Conservation (phyloP, 2,797 vertebrate genomes). For the Thripadectes ignobilis region DNA sequence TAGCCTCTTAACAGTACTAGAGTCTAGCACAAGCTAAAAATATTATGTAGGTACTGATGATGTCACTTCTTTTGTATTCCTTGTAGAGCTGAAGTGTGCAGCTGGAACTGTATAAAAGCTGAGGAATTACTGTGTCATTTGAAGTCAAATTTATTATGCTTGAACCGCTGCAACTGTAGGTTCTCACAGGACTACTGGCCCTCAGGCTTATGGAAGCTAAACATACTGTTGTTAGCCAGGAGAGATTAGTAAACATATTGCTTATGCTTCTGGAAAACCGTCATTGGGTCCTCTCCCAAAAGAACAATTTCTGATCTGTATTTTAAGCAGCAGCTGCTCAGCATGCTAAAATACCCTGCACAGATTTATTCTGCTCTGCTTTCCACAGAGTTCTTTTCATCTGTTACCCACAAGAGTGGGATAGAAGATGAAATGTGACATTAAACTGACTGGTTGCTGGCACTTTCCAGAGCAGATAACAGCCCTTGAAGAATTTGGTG, state of each 20-base stretch:
- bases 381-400: neutral
- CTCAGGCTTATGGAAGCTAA: constrained; percentile 37
- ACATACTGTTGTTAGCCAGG: constrained; percentile 5
- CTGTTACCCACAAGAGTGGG: neutral
- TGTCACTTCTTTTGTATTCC: constrained; percentile 14
- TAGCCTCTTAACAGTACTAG: neutral
- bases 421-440: constrained; percentile 4
- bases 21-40: constrained; percentile 13
- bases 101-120: constrained; percentile 7
- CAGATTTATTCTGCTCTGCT: constrained; percentile 7
- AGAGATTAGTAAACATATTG: constrained; percentile 59
- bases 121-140: constrained; percentile 24
- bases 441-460: neutral
- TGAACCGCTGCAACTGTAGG: constrained; percentile 6
- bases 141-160: constrained; percentile 32
- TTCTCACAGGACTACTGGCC: constrained; percentile 40
- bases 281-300: constrained; percentile 14
- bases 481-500: neutral
- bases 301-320: constrained; percentile 37
- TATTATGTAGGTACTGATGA: neutral
- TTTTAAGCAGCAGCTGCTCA: constrained; percentile 57
- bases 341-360: neutral
- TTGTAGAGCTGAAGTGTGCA: constrained; percentile 11
- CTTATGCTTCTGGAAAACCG: constrained; percentile 23
- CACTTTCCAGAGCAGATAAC: neutral